A percentile compares a stretch with the other conserved stretches of the same genome.
Conservation (phyloP, 2,113 vertebrate species). For the Notarius quadriscutis region DNA sequence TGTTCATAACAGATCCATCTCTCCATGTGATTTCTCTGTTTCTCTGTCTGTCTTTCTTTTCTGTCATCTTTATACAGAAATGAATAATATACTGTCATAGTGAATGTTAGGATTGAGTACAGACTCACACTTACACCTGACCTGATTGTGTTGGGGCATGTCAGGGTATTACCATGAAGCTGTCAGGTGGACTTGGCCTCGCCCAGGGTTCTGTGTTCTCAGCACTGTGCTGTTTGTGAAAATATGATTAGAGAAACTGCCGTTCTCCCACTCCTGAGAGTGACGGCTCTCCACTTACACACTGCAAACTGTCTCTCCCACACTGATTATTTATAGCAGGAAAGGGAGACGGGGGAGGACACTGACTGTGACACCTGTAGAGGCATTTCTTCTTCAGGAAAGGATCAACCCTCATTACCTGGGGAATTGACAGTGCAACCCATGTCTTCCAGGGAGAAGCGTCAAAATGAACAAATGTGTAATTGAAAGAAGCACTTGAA, state of each 20-base stretch:
- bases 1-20: background rate
- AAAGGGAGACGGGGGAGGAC: conserved; percentile 56
- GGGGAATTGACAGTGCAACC: conserved; percentile 66
- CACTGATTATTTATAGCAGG: conserved; percentile 62
- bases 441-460: conserved; percentile 66
- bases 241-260: conserved; percentile 51
- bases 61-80: conserved; percentile 31
- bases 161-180: conserved; percentile 29
- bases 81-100: conserved; percentile 31
- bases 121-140: conserved; percentile 29
- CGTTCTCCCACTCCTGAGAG: conserved; percentile 14
- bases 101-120: conserved; percentile 18
- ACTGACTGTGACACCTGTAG: conserved; percentile 65
- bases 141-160: conserved; percentile 37
- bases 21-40: background rate
- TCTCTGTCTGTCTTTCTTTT: conserved; percentile 5
- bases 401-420: conserved; percentile 72
- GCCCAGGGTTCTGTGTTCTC: conserved; percentile 32
- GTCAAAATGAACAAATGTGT: conserved; percentile 69
- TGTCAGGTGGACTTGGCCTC: conserved; percentile 38
- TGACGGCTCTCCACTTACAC: conserved; percentile 26
- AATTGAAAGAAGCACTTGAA: conserved; percentile 73
- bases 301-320: conserved; percentile 40
- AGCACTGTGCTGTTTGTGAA: conserved; percentile 26
- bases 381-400: conserved; percentile 66